Evolutionary conservation across 2,888 invertebrate species (phyloP), one percentile per base, ranked within the genome.

Genomic region (Stramonita haemastoma): DNA sequence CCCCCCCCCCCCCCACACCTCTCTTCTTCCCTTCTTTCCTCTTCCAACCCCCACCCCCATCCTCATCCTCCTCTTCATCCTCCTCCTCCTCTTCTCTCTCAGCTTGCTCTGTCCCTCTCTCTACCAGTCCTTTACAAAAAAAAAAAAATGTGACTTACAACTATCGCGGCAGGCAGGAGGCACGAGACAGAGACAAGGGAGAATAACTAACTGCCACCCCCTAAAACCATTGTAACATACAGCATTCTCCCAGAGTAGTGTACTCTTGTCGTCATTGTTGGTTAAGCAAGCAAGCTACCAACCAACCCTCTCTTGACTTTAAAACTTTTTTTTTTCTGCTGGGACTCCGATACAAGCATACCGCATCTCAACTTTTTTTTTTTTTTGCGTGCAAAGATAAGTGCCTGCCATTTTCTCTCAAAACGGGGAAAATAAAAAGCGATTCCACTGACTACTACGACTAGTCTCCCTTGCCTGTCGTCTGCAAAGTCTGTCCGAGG

Each of bases 61-160:
- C 46, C 32, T 32, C 36, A 22, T 26, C 81, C 81, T 36, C n/a
- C 15, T 26, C 83, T 34, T 13, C 8, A 2, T 46, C 46, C 8
- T 46, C 8, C 46, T 46, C 46, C 8, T 46, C 8, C 46, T 46
- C 46, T n/a, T 46, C 46, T 46, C 46, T 46, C 46, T 46, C 46
- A n/a, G 46, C 46, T 46, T 46, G 46, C 8, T 46, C 46, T 46
- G 46, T 46, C 46, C 46, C 46, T 46, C 46, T 5, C 46, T 46
- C n/a, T n/a, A n/a, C n/a, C n/a, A n/a, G 46, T 46, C 46, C 46
- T 46, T 46, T 5, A 57, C 29, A 84, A 57, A 84, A 84, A 84
- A 77, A 57, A 84, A 84, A 84, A 84, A 56, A 84, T 11, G 57
- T 84, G 56, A 57, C 56, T 46, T 83, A 83, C 83, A n/a, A 46